These are phyloP conservation scores for Ceratoteleas bidentatus DNA, from an alignment of 1,140 invertebrate species.

Conservation along the genomic window DNA sequence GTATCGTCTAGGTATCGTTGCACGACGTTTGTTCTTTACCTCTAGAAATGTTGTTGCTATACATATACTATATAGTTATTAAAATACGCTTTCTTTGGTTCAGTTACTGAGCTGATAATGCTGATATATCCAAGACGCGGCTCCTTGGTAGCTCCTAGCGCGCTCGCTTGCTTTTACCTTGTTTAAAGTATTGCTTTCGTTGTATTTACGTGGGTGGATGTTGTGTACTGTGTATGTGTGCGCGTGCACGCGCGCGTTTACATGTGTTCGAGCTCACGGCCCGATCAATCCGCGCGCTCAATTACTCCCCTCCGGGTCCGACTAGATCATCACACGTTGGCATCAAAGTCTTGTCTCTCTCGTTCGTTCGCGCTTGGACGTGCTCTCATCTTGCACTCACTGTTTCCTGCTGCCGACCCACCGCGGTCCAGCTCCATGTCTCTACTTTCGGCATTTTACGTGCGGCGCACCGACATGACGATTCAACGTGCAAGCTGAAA, in stretches of 20 bases:
- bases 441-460: constrained; percentile 26
- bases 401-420: constrained; percentile 15
- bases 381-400: constrained; percentile 47
- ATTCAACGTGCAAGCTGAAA: constrained; percentile 36
- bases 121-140: constrained; percentile 51
- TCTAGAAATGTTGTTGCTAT: constrained; percentile 41
- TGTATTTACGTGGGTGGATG: constrained; percentile 79
- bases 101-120: constrained; percentile 58
- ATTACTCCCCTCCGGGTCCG: constrained; percentile 21
- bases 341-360: constrained; percentile 64
- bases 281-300: constrained; percentile 39
- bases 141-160: constrained; percentile 30
- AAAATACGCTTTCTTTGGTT: constrained; percentile 65
- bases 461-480: neutral
- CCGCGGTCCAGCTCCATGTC: constrained; percentile 35
- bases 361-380: constrained; percentile 21
- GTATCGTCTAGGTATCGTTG: constrained; percentile 72
- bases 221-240: constrained; percentile 28
- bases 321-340: constrained; percentile 57
- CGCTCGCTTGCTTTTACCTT: constrained; percentile 73
- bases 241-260: constrained; percentile 22
- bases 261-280: constrained; percentile 32
- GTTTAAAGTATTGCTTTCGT: constrained; percentile 81
- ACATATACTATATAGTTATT: constrained; percentile 59
- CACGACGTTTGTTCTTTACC: constrained; percentile 64